Conservation (phyloP, 2,797 vertebrate genomes). For the Anolis apletophallus region DNA sequence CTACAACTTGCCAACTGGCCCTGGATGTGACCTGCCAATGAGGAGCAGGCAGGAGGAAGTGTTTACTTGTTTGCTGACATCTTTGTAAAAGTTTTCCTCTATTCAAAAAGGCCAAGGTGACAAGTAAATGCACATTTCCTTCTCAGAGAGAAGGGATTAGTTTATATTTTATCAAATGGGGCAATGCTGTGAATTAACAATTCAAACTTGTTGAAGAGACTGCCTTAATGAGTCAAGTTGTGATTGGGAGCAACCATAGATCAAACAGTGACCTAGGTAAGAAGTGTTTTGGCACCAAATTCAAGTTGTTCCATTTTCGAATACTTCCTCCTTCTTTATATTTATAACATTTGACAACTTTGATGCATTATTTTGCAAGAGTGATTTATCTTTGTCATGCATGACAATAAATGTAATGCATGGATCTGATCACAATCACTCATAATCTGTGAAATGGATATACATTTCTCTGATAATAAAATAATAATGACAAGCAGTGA, state of each 20-base stretch:
- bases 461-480: neutral
- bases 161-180: neutral
- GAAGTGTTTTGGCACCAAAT: neutral
- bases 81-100: constrained; percentile 53
- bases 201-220: neutral
- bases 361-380: neutral
- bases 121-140: constrained; percentile 8
- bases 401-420: neutral
- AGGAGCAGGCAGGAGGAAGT: constrained; percentile 16
- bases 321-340: neutral
- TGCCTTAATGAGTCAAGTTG: neutral
- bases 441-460: neutral
- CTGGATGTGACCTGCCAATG: neutral
- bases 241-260: neutral
- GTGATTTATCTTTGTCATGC: neutral
- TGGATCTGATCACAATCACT: neutral
- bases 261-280: neutral
- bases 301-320: neutral
- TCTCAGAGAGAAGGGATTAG: constrained; percentile 36
- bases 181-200: neutral
- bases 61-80: constrained; percentile 45
- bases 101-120: neutral
- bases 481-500: neutral
- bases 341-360: neutral
- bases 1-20: neutral